Percentiles rank a stretch among this genome's conserved stretches.
phyloP scores from a whole-genome alignment of 2,797 vertebrate species.

The Sebastes baramenuke region DNA sequence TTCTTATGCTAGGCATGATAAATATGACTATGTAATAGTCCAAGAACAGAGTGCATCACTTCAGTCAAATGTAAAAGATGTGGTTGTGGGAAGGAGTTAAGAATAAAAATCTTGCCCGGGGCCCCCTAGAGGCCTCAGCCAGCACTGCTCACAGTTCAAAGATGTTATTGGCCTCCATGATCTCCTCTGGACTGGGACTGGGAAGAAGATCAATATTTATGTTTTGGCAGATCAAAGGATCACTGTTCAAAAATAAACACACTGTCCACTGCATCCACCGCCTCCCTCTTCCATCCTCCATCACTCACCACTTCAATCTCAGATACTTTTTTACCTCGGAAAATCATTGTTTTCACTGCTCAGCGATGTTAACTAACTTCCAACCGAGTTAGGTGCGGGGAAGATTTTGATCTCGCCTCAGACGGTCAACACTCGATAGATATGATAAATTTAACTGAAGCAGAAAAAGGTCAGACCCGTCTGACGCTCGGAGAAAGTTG shows the following conservation, averaged over 20 bases:
- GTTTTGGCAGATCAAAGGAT: slow-evolving; percentile 63
- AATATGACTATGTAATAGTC: background rate
- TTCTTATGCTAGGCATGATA: background rate
- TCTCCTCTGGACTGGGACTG: slow-evolving; percentile 47
- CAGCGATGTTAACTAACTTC: slow-evolving; percentile 8
- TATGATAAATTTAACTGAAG: slow-evolving; percentile 23
- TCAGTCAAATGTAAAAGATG: slow-evolving; percentile 5
- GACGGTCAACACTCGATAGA: slow-evolving; percentile 1
- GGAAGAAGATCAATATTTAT: slow-evolving; percentile 64
- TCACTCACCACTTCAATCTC: slow-evolving; percentile 6
- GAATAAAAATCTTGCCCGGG: slow-evolving; percentile 29
- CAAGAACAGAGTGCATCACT: background rate
- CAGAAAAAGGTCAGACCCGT: slow-evolving; percentile 43
- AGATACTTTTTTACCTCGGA: slow-evolving; percentile 5
- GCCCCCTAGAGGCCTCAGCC: slow-evolving; percentile 45
- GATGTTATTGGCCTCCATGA: slow-evolving; percentile 41
- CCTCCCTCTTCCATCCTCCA: slow-evolving; percentile 9
- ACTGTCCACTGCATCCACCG: slow-evolving; percentile 9
- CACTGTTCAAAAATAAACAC: slow-evolving; percentile 51
- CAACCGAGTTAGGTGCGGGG: background rate
- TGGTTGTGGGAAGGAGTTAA: slow-evolving; percentile 18
- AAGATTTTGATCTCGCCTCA: background rate
- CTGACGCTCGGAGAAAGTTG: slow-evolving; percentile 13
- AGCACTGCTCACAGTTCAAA: slow-evolving; percentile 50
- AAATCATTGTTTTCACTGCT: background rate